phyloP scores from a whole-genome alignment of 1,140 invertebrate genomes.

The Drosophila fuyamai region DNA sequence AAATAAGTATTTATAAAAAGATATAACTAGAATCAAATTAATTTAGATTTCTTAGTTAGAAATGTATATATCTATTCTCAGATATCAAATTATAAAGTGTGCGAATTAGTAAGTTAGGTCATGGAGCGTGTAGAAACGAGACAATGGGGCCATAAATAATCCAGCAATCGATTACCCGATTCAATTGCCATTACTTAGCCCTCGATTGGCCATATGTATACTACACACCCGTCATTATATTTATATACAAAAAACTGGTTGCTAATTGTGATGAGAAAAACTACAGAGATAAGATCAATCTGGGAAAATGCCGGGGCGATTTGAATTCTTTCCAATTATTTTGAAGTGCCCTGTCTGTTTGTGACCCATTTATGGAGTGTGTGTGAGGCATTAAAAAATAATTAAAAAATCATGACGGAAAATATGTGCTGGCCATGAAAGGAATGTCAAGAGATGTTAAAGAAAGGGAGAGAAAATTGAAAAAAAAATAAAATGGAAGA shows the following conservation, averaged over 20 bases:
- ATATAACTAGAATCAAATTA: too few relatives aligned
- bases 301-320: constrained; percentile 30
- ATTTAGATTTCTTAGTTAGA: too few relatives aligned
- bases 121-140: constrained; percentile 51
- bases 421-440: constrained; percentile 53
- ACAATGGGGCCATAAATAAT: constrained; percentile 69
- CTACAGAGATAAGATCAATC: constrained; percentile 30
- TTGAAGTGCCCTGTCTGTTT: constrained; percentile 37
- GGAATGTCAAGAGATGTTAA: constrained; percentile 53
- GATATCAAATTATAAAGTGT: constrained; percentile 14
- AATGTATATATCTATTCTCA: too few relatives aligned
- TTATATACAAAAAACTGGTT: constrained; percentile 64
- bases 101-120: constrained; percentile 65
- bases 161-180: constrained; percentile 38
- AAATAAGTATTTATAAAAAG: too few relatives aligned
- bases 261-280: constrained; percentile 58
- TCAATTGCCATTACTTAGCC: constrained; percentile 39
- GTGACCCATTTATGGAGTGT: constrained; percentile 52
- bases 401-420: constrained; percentile 55
- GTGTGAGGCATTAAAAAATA: constrained; percentile 56
- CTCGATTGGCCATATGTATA: constrained; percentile 42
- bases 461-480: constrained; percentile 45
- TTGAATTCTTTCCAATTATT: constrained; percentile 50
- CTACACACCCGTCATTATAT: constrained; percentile 43
- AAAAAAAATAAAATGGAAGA: constrained; percentile 38